Evolutionary conservation across 2,797 vertebrate genomes (phyloP), one percentile per base, ranked within the genome.

Genomic region (Forpus xanthops): DNA sequence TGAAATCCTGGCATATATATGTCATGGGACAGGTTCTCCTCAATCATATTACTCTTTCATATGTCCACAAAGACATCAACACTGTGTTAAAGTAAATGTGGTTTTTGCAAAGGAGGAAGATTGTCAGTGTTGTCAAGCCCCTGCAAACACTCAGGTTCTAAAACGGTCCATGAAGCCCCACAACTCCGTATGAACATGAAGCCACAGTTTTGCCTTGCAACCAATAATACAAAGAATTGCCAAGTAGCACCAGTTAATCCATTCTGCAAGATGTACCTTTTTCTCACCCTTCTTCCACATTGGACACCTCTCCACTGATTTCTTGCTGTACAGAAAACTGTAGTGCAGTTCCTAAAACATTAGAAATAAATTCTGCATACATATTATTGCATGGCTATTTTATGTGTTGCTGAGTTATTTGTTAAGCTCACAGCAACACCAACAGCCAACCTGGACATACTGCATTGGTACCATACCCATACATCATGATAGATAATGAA

Each of bases 21-120:
- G 93, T 66, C 95, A 84, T 90, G 83, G 85, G 93, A 97, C 71
- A 85, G 97, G 91, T 93, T 96, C 96, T 97, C 94, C 97, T 98
- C 97, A 96, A 76, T 97, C 94, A 84, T 77, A 87, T 87, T 83
- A 71, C 88, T 96, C 91, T 96, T 97, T 95, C 92, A 82, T 88
- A 91, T 18, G 41, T 83, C 96, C 94, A 91, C 87, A 92, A 96
- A 92, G 96, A 93, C 93, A 95, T 80, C 93, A 95, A 90, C 11
- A 67, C 93, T 93, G 94, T 77, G 74, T 86, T 66, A 85, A 74
- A 96, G 82, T 85, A 96, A 96, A 95, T 80, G 82, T 68, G 66
- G 37, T 88, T 97, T 97, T 95, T 95, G 91, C 91, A 93, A 87
- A 94, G 94, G 89, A 88, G 62, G 75, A 89, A 72, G 94, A 85